Evolutionary conservation across 2,888 invertebrate species (phyloP).

Genomic region (Cephus nigrinus): DNA sequence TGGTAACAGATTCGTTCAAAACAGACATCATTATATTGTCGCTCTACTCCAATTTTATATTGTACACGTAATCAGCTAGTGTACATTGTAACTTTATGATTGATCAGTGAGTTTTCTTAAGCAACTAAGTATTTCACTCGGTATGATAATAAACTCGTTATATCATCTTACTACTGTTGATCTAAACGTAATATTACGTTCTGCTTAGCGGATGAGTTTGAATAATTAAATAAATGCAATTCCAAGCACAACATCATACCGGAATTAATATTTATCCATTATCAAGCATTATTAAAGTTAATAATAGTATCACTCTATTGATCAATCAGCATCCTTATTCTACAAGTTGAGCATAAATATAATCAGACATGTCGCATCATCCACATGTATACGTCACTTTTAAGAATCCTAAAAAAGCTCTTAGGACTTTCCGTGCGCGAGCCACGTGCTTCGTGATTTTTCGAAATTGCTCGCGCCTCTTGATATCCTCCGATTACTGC

Average conservation of each 20-base stretch:
- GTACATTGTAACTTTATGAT: not conserved
- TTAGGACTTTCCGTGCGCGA: not conserved
- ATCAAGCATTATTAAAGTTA: not conserved
- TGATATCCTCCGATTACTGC: slow-evolving; percentile 44
- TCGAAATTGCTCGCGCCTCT: not conserved
- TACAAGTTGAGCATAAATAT: not conserved
- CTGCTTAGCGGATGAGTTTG: not conserved
- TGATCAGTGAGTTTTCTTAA: not conserved
- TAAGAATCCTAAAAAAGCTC: not conserved
- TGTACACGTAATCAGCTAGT: not conserved
- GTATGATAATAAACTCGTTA: not conserved
- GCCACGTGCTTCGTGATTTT: not conserved
- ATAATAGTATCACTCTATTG: not conserved
- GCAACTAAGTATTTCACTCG: not conserved
- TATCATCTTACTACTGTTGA: not conserved
- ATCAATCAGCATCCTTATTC: not conserved
- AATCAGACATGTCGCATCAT: not conserved
- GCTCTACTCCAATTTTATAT: not conserved
- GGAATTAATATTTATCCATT: not conserved
- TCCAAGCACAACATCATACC: not conserved
- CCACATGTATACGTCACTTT: not conserved
- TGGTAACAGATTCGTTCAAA: not conserved
- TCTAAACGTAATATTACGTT: not conserved
- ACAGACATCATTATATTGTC: not conserved
- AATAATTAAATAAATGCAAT: not conserved